Evolutionary conservation across 2,888 invertebrate species (phyloP), one percentile per base, ranked within the genome.

Genomic region (Rhamnusium bicolor): DNA sequence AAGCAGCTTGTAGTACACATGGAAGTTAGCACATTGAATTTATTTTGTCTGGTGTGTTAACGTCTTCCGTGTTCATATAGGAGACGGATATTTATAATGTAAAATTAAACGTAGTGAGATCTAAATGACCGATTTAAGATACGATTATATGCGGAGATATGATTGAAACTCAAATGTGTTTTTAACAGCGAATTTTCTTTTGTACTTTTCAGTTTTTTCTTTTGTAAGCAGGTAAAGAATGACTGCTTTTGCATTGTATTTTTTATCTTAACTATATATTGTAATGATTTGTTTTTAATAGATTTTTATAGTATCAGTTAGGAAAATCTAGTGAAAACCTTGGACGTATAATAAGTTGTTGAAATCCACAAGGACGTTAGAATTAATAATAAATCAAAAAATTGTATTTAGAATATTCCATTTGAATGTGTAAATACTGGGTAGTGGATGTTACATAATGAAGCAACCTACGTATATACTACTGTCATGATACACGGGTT

Each of bases 51-150:
- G 21, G 27, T 18, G 19, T 10, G 21, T 53, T 24, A 12, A 16
- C 24, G n/a, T 27, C 16, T 16, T 29, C 16, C 40, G 14, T 18
- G 14, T 19, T 10, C 40, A 12, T 27, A 49, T 51, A 12, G 63
- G 27, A 49, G 29, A 54, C 24, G 54, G 14, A 54, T 24, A 24
- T 54, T 51, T 51, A 47, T 49, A 63, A 63, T 16, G 18, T 8
- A 18, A 63, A 51, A 51, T 62, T 46, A 62, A 24, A 49, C 14
- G 51, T 18, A 12, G 4, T 12, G 12, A 40, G 40, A 24, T 46
- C 27, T 27, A 24, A 58, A 58, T 32, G 58, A 32, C 58, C 18
- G 56, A 40, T 40, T 40, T 40, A n/a, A n/a, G n/a, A n/a, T 12
- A 5, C 2, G 12, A 56, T 56, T 56, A 32, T 32, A 58, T 58